Conservation (phyloP, 2,888 invertebrate genomes). For the Acanthosoma haemorrhoidale region DNA sequence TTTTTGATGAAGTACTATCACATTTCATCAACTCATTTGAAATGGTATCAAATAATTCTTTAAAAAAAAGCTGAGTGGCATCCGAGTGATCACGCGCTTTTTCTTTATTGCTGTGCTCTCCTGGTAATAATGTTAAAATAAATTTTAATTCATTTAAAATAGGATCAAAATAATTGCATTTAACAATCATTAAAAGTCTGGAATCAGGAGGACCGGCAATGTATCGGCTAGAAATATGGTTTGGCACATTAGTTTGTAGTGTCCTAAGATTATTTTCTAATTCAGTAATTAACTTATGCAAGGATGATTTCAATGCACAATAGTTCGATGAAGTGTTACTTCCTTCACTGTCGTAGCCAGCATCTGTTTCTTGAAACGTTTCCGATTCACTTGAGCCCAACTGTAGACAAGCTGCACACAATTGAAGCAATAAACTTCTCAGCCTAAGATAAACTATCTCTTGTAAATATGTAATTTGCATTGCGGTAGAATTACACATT, state of each 20-base stretch:
- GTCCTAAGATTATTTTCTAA: slow-evolving; percentile 33
- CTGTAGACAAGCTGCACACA: slow-evolving; percentile 34
- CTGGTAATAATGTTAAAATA: slow-evolving; percentile 24
- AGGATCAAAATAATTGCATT: slow-evolving; percentile 35
- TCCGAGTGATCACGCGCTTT: slow-evolving; percentile 31
- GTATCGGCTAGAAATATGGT: slow-evolving; percentile 23
- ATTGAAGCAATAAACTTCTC: slow-evolving; percentile 33
- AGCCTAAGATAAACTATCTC: slow-evolving; percentile 37
- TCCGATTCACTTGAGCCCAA: slow-evolving; percentile 26
- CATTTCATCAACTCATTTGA: slow-evolving; percentile 15
- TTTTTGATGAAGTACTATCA: slow-evolving; percentile 25
- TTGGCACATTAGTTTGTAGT: slow-evolving; percentile 31
- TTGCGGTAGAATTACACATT: slow-evolving; percentile 40
- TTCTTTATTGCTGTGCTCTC: slow-evolving; percentile 32
- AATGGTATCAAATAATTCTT: slow-evolving; percentile 29
- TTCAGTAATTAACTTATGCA: slow-evolving; percentile 26
- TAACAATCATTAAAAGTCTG: slow-evolving; percentile 32
- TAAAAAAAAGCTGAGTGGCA: slow-evolving; percentile 32
- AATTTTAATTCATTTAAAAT: slow-evolving; percentile 33
- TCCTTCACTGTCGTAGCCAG: slow-evolving; percentile 19
- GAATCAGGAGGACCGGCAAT: slow-evolving; percentile 34
- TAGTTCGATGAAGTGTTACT: slow-evolving; percentile 16
- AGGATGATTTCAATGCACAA: slow-evolving; percentile 16
- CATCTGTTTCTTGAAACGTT: not conserved
- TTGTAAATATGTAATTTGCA: slow-evolving; percentile 34